Base-by-base conservation (phyloP, 2,113 vertebrate species). In the Shinisaurus crocodilurus region DNA sequence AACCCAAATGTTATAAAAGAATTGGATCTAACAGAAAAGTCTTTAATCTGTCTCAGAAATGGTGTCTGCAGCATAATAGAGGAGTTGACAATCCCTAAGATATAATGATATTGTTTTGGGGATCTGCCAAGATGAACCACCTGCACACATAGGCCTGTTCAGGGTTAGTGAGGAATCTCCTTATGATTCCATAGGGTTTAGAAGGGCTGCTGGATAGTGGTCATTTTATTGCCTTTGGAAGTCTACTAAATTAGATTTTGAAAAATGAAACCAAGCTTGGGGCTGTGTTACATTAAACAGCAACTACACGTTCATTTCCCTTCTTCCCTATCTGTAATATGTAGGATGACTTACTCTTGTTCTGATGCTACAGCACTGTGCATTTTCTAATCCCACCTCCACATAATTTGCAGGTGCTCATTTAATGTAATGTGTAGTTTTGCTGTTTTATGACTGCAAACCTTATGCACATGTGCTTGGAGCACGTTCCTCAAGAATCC, bases 91-190 rank as follows among this genome's bases (percentile, higher is more conserved):
- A 90, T 69, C 83, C 88, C 86, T 82, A 74, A 92, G 86, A 87
- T 94, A 88, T 90, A 91, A 91, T 82, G 84, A 86, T 60, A 37
- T 25, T 27, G 90, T 80, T 72, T 86, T 86, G 54, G 16, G 50
- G 85, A 92, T 91, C 87, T 92, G 85, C 93, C 94, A 88, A 94
- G 94, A 95, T 95, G 92, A 92, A 90, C 92, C 0, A 0, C 67
- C 85, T 92, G 91, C 4, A 91, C 0, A 0, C 84, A 90, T 89
- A 92, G 88, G 81, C 93, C 86, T 89, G 83, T 1, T 82, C 0
- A 0, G 88, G 67, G 83, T 91, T 85, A 88, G 13, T 89, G 1
- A 0, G 54, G 0, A 6, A 48, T 92, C 37, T 82, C 50, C 43
- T 60, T 82, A 45, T 74, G 29, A 88, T 80, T 89, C 0, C 0